Evolutionary conservation across 2,113 vertebrate genomes (phyloP).

Genomic region (Colossoma macropomum): DNA sequence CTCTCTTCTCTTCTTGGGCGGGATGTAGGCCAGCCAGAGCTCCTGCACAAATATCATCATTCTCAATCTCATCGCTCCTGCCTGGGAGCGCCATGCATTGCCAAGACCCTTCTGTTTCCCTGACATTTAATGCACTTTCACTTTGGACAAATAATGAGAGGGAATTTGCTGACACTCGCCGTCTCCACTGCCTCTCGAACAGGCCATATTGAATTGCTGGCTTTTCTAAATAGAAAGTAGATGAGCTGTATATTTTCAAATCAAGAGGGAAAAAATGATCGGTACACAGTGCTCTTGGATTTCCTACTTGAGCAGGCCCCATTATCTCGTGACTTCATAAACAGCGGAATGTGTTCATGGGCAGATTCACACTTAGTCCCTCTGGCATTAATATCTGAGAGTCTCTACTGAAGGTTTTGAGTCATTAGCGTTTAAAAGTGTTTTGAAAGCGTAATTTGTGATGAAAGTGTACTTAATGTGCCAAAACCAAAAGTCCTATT

Average conservation of each 20-base stretch:
- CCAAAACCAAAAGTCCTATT: background rate
- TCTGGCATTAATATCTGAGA: background rate
- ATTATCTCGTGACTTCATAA: conserved; percentile 2
- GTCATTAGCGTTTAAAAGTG: background rate
- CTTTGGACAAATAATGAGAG: conserved; percentile 32
- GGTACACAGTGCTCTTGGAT: background rate
- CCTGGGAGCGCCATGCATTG: background rate
- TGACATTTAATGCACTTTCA: conserved; percentile 45
- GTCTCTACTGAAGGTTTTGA: background rate
- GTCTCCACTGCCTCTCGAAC: background rate
- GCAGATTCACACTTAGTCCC: background rate
- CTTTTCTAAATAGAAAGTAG: conserved; percentile 6
- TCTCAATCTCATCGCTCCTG: conserved; percentile 16
- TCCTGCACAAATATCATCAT: conserved; percentile 22
- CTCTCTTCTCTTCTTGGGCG: background rate
- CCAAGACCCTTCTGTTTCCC: background rate
- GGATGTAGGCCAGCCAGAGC: conserved; percentile 13
- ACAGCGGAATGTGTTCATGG: background rate
- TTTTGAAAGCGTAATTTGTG: background rate
- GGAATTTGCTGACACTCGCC: conserved; percentile 29
- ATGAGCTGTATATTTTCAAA: conserved; percentile 15
- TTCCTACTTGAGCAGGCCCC: background rate
- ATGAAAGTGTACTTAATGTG: background rate
- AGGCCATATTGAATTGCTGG: background rate
- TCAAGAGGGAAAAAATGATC: conserved; percentile 7